Base-by-base conservation (phyloP, 2,888 invertebrate genomes). In the Laothoe populi region DNA sequence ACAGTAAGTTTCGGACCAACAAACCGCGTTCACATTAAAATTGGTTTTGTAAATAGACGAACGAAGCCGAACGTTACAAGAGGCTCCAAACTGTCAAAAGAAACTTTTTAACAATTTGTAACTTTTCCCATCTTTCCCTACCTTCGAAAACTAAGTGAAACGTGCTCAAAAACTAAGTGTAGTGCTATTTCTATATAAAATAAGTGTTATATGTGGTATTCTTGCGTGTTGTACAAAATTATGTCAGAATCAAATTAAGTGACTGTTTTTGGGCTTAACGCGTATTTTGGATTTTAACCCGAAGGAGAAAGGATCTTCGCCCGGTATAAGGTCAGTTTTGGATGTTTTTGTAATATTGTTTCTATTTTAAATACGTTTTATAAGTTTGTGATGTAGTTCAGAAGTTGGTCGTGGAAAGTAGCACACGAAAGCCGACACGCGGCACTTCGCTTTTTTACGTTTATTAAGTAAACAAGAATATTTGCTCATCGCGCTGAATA, bases 391-490 rank as follows among this genome's bases (percentile, higher is more conserved):
- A 16, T 2, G 11, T n/a, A 35, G 26, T 58, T 57, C 57, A 49
- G 40, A 57, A 26, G 35, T 57, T 61, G 13, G n/a, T 23, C 38
- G 35, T 64, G 19, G 70, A 74, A 81, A 81, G 77, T 78, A 68
- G 75, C 70, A 73, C 77, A 59, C 60, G 23, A 57, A 45, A 48
- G 40, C 63, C 65, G 66, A 70, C 72, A 81, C 80, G 80, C 80
- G 80, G 80, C 80, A 77, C 53, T 72, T 68, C 45, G 44, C 57
- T 76, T 76, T 44, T 74, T 75, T 74, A 71, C 61, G 68, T 61
- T 65, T 61, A 63, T 70, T 74, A 77, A 60, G 78, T 81, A 81
- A 81, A 81, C 80, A 80, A 70, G 70, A 67, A 67, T 66, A 65
- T 70, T 61, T 44, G 59, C 26, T 45, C 26, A 19, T 16, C 24